Conservation (phyloP, 92 coral and sea anemone species). For the Umimayanthus kanabou region DNA sequence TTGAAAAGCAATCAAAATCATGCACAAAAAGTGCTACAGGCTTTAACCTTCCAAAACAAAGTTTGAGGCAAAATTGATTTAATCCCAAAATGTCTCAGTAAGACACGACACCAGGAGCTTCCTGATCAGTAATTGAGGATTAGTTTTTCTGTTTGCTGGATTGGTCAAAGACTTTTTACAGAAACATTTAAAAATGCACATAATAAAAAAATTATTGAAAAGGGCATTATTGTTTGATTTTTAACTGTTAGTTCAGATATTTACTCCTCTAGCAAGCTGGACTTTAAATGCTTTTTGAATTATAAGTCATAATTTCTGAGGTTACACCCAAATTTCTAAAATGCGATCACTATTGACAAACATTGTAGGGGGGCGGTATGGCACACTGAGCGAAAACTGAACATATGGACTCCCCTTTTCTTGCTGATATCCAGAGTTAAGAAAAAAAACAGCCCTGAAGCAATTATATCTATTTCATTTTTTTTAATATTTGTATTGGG, state of each 20-base stretch:
- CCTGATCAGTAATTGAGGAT: neutral
- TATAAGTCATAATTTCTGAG: neutral
- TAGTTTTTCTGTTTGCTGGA: neutral
- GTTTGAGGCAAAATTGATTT: constrained; percentile 5
- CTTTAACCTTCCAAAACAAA: neutral
- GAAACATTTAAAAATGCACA: constrained; percentile 3
- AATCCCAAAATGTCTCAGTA: neutral
- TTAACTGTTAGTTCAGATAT: neutral
- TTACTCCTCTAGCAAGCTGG: neutral
- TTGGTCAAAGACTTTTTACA: neutral
- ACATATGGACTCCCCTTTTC: neutral
- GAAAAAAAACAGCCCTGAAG: neutral
- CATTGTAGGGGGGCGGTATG: constrained; percentile 9
- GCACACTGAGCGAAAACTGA: constrained; percentile 19
- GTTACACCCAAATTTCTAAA: constrained; percentile 26
- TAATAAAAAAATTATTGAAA: neutral
- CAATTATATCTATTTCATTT: neutral
- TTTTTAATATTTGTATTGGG: neutral
- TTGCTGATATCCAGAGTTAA: neutral
- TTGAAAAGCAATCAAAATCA: no score
- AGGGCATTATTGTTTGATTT: no score
- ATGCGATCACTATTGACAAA: neutral
- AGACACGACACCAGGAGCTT: constrained; percentile 20
- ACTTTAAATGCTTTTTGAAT: neutral
- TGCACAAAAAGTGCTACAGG: neutral